Percentiles rank a stretch among this genome's conserved stretches.
Evolutionary conservation across 2,888 invertebrate species (phyloP).

Genomic region (Lamproptera curius): DNA sequence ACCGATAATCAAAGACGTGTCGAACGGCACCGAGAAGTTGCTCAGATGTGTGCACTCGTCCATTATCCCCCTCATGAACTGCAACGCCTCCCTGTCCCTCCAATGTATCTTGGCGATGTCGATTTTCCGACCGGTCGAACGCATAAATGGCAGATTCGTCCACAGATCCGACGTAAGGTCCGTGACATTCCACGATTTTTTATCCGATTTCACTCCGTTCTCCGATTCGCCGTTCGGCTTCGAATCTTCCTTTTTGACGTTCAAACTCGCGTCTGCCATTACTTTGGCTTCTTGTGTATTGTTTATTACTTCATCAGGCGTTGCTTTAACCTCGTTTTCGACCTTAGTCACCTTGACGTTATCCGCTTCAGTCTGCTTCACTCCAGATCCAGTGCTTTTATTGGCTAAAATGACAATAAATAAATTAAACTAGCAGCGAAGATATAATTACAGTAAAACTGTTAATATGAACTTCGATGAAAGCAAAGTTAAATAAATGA

Average conservation of each 20-base stretch:
- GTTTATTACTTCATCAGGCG: too few relatives aligned
- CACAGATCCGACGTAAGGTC: slow-evolving; percentile 59
- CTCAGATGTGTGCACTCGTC: slow-evolving; percentile 98
- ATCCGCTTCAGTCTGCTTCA: slow-evolving; percentile 18
- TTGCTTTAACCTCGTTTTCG: background rate
- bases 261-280: background rate
- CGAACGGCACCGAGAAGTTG: slow-evolving; percentile 92
- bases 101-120: slow-evolving; percentile 81
- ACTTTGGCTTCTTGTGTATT: too few relatives aligned
- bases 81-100: slow-evolving; percentile 88
- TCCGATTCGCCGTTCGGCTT: slow-evolving; percentile 20
- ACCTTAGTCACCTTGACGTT: background rate
- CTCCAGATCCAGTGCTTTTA: background rate
- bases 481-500: too few relatives aligned
- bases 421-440: too few relatives aligned
- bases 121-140: slow-evolving; percentile 60
- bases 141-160: slow-evolving; percentile 57
- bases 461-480: too few relatives aligned
- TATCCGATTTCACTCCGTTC: slow-evolving; percentile 35
- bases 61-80: slow-evolving; percentile 99
- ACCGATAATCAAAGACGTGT: slow-evolving; percentile 91
- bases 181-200: slow-evolving; percentile 56
- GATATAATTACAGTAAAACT: too few relatives aligned
- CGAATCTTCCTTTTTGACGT: slow-evolving; percentile 14
- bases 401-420: background rate